Evolutionary conservation across 2,888 invertebrate genomes (phyloP), one percentile per base, ranked within the genome.

Genomic region (Drosophila tanythrix): DNA sequence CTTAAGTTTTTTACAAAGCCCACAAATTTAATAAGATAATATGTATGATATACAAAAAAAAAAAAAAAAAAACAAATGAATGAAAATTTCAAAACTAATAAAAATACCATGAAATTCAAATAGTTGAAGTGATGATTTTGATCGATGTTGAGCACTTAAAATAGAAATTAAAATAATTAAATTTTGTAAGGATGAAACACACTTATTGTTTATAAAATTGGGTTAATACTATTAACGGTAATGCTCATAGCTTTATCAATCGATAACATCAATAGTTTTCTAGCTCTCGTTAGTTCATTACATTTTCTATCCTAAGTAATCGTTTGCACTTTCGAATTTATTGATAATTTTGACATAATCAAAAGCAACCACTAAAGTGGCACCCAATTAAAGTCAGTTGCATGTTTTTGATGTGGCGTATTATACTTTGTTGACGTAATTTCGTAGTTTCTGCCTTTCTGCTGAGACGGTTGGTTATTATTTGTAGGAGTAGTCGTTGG

Each of bases 1-100:
- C 66, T 87, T 83, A 77, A 88, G 88, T 89, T 83, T 89, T 83
- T 86, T 90, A 90, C 89, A 89, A 89, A 72, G 58, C 81, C 81
- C 65, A 71, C 84, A 77, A 83, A 80, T 69, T 83, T 66, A 88
- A 81, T 57, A 76, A 68, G 64, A 80, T 83, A 35, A 68, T 59
- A 74, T 75, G 56, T 59, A 77, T 64, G 27, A 65, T 82, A 82
- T 72, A 57, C 57, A 85, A 50, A 70, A 55, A 85, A 74, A 83
- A 64, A 60, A 43, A 56, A 60, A 43, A 13, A 56, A 48, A 15
- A 10, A 35, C 4, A 21, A 55, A 21, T 21, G 33, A 85, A 85
- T 66, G 52, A 59, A 71, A 80, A 69, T 70, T 74, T 56, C 48
- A 57, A 66, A 79, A 70, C 69, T 79, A 88, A 82, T 79, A 69